Evolutionary conservation across 2,888 invertebrate species (phyloP), one percentile per base, ranked within the genome.

Genomic region (Tanypteryx hageni): DNA sequence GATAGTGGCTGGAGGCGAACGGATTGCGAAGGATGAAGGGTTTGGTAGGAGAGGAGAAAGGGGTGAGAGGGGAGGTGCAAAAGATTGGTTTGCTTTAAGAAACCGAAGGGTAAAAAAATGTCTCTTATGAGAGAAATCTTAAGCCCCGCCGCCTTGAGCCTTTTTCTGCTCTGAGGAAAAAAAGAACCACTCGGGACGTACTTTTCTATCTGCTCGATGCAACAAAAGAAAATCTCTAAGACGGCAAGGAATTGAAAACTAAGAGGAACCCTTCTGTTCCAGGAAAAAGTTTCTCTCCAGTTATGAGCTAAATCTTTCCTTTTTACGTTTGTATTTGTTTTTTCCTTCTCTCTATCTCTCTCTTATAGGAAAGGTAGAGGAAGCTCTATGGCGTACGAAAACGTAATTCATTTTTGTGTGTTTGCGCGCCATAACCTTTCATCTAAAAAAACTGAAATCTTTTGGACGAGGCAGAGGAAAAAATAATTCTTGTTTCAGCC

Each of bases 21-120:
- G 64, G 14, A 22, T 68, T 68, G 22, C 11, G 76, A 14, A 27
- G 76, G 27, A 76, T 27, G 76, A 76, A 76, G 22, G 68, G 18
- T 27, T 76, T 76, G 22, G 27, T 76, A 27, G 76, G 76, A 27
- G 16, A 68, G 8, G 68, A 68, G 27, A 22, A 27, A 14, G 76
- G 22, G 76, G 5, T 76, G 76, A 13, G 76, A 10, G 14, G 64
- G 64, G 64, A 64, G n/a, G 14, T 14, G 64, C 18, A n/a, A 68
- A 68, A 7, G 68, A 64, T n/a, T 64, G 68, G 68, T 68, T 68
- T 68, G 76, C 76, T 76, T 76, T 27, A 76, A 76, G 76, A 76
- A 76, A 76, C 22, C 22, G 76, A 76, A 76, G 4, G 44, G 5
- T 44, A 44, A 68, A 68, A 68, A 13, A 44, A 44, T 44, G 44